Conservation (phyloP, 2,113 vertebrate species). For the Phasianus colchicus region DNA sequence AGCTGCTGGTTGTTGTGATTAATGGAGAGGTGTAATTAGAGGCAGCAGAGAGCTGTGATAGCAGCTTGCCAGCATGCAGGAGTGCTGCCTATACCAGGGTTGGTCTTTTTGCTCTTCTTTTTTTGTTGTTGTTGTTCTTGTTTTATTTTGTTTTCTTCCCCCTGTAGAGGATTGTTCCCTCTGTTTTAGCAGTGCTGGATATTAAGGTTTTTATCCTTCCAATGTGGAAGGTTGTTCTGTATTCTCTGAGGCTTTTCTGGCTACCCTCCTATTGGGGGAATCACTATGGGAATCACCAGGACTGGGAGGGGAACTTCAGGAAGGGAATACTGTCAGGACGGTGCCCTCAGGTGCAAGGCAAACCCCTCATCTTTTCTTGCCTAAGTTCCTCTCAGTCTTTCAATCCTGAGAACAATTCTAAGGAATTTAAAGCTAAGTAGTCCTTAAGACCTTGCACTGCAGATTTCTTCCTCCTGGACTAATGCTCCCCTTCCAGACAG, state of each 20-base stretch:
- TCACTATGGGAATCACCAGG: fast-evolving
- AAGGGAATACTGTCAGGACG: not conserved
- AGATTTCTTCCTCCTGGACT: not conserved
- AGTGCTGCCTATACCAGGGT: not conserved
- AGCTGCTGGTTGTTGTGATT: not conserved
- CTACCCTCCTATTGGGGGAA: not conserved
- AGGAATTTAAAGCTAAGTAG: not conserved
- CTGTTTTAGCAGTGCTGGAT: not conserved
- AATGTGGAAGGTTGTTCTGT: fast-evolving
- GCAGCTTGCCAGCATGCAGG: not conserved
- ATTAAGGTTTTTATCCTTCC: not conserved
- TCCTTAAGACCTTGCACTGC: not conserved
- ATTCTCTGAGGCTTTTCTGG: not conserved
- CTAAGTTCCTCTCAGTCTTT: not conserved
- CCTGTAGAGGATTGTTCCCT: not conserved
- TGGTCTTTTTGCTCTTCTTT: not conserved
- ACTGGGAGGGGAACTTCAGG: not conserved
- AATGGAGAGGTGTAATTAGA: not conserved
- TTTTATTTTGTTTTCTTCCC: not conserved
- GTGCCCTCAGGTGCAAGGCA: not conserved
- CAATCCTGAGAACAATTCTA: not conserved
- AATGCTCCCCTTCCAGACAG: fast-evolving
- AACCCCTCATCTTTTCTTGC: not conserved
- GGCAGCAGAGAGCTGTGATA: not conserved
- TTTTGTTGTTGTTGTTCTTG: not conserved